Percentiles rank a stretch among this genome's conserved stretches.
phyloP scores from a whole-genome alignment of 1,140 invertebrate species.

The Cotesia vestalis region DNA sequence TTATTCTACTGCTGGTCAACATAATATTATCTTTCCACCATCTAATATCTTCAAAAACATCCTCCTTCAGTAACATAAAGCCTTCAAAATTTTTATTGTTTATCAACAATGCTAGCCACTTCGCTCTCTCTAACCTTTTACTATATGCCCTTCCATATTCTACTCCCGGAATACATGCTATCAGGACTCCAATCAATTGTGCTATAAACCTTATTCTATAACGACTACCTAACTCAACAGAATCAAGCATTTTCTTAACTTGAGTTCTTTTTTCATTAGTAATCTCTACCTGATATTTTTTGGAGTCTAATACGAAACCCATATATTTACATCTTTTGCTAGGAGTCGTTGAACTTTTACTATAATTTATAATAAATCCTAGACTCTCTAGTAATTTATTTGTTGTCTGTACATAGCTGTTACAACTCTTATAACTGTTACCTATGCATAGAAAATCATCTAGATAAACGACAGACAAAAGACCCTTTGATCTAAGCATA shows the following conservation, averaged over 20 bases:
- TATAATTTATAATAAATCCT: constrained; percentile 33
- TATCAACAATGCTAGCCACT: constrained; percentile 24
- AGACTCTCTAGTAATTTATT: constrained; percentile 9
- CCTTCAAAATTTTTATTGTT: constrained; percentile 28
- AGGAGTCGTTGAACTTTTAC: constrained; percentile 27
- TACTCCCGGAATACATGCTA: constrained; percentile 29
- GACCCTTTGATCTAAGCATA: neutral
- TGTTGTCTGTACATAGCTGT: constrained; percentile 22
- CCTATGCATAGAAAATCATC: constrained; percentile 34
- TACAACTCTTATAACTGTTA: constrained; percentile 13
- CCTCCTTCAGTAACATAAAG: constrained; percentile 19
- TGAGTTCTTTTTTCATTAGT: constrained; percentile 18
- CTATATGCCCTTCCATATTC: constrained; percentile 31
- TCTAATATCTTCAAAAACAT: constrained; percentile 24
- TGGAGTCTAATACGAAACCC: constrained; percentile 32
- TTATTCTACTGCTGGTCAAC: constrained; percentile 19
- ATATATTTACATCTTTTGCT: constrained; percentile 33
- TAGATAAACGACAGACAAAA: constrained; percentile 32
- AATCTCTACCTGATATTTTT: constrained; percentile 11
- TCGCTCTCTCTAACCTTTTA: constrained; percentile 31
- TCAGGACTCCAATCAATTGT: constrained; percentile 26
- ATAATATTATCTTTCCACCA: constrained; percentile 32
- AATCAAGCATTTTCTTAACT: constrained; percentile 2
- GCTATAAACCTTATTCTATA: constrained; percentile 34
- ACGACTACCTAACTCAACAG: neutral